Base-by-base conservation (phyloP, 2,113 vertebrate species). In the Calidris pugnax region DNA sequence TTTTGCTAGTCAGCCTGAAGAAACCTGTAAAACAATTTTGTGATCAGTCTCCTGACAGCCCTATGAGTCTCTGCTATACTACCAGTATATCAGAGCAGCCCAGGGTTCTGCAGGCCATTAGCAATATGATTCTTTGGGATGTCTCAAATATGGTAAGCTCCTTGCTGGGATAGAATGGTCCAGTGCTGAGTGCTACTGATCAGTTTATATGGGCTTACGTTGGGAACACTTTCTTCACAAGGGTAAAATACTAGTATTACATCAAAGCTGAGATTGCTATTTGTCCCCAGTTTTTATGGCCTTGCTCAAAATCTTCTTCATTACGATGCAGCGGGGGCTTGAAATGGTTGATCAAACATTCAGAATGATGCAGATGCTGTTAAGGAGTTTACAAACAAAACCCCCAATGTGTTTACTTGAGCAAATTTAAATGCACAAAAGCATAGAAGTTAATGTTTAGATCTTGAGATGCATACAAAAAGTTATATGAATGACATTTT, bases 61-160 rank as follows among this genome's bases (percentile, higher is more conserved):
- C 28, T 20, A 0, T 14, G n/a, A 45, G n/a, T 21, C 27, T 74
- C 16, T 80, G 3, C 69, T 75, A 0, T 41, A 24, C 7, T 39
- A 35, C 35, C 62, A 16, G 12, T 7, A 6, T 26, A 26, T 35
- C 53, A 75, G 41, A 69, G 37, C 24, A 83, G 75, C 10, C 14
- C 39, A 22, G 33, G 4, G 26, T 14, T 69, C 85, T 85, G 50
- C 22, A 57, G 35, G 6, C 12, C 28, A 5, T 9, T 47, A 77
- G 32, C 39, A 68, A 5, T 14, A 7, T 16, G 14, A 37, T 73
- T 73, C 33, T 37, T 84, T 45, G n/a, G 24, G 57, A 9, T 59
- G 8, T 51, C 50, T 57, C 55, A 82, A 28, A 50, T 6, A 8
- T 2, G 11, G 9, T 33, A n/a, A 85, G 20, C 23, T 64, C 17